Evolutionary conservation across 2,797 vertebrate species (phyloP).

Genomic region (Pygocentrus nattereri): DNA sequence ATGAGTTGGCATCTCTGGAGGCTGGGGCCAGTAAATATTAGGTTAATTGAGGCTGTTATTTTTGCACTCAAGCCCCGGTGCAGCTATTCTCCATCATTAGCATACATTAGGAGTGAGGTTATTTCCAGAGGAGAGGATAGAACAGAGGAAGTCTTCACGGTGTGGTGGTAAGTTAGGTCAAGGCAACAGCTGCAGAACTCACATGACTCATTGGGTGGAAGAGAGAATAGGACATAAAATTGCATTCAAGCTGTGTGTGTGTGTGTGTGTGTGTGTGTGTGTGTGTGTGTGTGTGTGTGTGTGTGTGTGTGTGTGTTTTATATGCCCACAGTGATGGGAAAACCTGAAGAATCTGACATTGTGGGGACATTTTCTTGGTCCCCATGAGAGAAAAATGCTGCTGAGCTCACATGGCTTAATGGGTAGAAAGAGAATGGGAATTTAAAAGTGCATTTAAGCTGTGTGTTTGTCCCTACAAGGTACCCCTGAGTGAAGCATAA

Average conservation of each 20-base stretch:
- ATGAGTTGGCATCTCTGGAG: slow-evolving; percentile 61
- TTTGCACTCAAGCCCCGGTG: slow-evolving; percentile 70
- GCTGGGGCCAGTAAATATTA: slow-evolving; percentile 76
- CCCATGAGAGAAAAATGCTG: neutral
- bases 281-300: too few relatives aligned
- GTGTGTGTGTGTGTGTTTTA: neutral
- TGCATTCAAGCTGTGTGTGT: neutral
- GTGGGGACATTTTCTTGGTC: neutral
- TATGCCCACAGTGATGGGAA: neutral
- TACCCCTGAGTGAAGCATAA: neutral
- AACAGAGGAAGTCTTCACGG: slow-evolving; percentile 44
- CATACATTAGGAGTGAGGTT: slow-evolving; percentile 72
- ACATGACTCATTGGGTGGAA: slow-evolving; percentile 8
- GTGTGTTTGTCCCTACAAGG: neutral
- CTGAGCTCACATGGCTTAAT: neutral
- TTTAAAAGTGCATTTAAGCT: neutral
- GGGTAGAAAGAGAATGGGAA: neutral
- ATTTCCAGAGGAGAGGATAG: slow-evolving; percentile 61
- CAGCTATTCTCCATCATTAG: slow-evolving; percentile 72
- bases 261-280: too few relatives aligned
- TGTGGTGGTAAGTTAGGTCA: slow-evolving; percentile 42
- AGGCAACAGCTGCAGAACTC: neutral
- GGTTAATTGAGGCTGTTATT: slow-evolving; percentile 74
- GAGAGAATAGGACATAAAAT: slow-evolving; percentile 12
- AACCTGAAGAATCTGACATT: neutral